Evolutionary conservation across 1,140 invertebrate genomes (phyloP).

Genomic region (Euwallacea similis): DNA sequence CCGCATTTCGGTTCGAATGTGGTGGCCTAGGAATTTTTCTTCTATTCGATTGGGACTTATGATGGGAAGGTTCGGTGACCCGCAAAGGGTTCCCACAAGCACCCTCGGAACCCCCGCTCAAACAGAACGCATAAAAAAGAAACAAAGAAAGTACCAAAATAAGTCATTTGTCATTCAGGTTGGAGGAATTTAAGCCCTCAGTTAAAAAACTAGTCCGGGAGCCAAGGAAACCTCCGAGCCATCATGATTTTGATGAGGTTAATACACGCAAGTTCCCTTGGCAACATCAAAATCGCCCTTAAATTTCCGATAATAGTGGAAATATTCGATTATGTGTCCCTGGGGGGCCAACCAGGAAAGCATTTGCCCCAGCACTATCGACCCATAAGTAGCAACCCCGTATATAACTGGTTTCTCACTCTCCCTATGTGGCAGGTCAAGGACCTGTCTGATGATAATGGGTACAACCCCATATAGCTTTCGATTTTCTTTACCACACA

Average conservation of each 20-base stretch:
- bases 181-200: not conserved
- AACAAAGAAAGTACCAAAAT: conserved; percentile 22
- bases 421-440: conserved; percentile 14
- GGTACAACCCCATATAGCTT: conserved; percentile 1
- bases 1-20: conserved; percentile 12
- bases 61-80: not conserved
- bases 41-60: not conserved
- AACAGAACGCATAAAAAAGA: conserved; percentile 3
- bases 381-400: not conserved
- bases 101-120: not conserved
- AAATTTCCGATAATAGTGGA: too few relatives aligned
- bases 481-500: not conserved
- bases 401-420: conserved; percentile 11
- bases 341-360: too few relatives aligned
- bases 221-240: not conserved
- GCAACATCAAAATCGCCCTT: too few relatives aligned
- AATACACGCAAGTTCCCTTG: too few relatives aligned
- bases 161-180: conserved; percentile 24
- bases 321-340: too few relatives aligned
- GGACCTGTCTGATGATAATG: conserved; percentile 4
- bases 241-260: too few relatives aligned
- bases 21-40: conserved; percentile 9
- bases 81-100: not conserved
- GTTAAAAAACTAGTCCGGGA: not conserved
- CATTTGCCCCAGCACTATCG: too few relatives aligned